phyloP scores from a whole-genome alignment of 64 coral and sea anemone species.

The Porites lutea region DNA sequence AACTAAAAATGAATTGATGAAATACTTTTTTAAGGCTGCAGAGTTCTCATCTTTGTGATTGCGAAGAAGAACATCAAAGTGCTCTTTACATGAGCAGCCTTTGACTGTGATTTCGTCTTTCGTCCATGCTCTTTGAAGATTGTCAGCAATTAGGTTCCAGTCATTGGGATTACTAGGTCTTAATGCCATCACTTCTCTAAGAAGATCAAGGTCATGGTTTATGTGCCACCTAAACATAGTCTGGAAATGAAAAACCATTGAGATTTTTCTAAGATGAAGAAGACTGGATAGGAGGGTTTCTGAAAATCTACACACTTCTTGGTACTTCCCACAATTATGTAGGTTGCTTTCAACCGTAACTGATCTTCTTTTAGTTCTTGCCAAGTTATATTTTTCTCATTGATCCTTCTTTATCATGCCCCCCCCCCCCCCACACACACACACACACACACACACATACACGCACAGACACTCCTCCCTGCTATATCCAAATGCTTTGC shows the following conservation, averaged over 20 bases:
- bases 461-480: background rate
- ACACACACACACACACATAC: too few species aligned
- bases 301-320: conserved; percentile 56
- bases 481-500: too few species aligned
- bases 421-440: background rate
- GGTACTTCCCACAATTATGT: conserved; percentile 42
- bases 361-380: conserved; percentile 32
- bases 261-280: conserved; percentile 58
- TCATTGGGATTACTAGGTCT: conserved; percentile 23
- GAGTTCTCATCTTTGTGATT: conserved; percentile 24
- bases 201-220: conserved; percentile 49
- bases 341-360: conserved; percentile 35
- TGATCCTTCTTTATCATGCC: background rate
- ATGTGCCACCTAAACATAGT: conserved; percentile 41
- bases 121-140: conserved; percentile 26
- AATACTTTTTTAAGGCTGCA: conserved; percentile 42
- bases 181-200: conserved; percentile 31
- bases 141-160: conserved; percentile 30
- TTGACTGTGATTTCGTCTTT: conserved; percentile 28
- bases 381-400: conserved; percentile 29
- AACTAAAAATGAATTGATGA: conserved; percentile 54
- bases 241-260: conserved; percentile 58
- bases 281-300: conserved; percentile 48
- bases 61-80: conserved; percentile 28
- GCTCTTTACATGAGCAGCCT: conserved; percentile 44